Conservation (phyloP, 2,888 invertebrate species). For the Strigamia transsilvanica region DNA sequence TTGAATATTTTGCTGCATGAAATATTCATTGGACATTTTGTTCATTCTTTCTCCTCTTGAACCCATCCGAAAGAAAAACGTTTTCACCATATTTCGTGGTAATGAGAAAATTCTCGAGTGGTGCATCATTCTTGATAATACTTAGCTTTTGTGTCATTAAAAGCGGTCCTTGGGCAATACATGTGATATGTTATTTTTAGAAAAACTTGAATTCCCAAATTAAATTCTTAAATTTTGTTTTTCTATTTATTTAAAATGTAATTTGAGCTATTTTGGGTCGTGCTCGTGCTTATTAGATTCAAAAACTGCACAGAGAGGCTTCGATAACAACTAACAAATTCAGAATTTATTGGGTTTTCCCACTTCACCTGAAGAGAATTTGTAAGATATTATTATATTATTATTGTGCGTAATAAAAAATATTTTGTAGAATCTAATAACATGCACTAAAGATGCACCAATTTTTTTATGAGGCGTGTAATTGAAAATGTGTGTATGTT, state of each 20-base stretch:
- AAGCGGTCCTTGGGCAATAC: not conserved
- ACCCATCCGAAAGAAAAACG: conserved; percentile 10
- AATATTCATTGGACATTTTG: conserved; percentile 35
- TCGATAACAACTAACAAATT: not conserved
- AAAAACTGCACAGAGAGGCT: not conserved
- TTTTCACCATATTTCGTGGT: conserved; percentile 5
- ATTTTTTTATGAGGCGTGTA: too few relatives aligned
- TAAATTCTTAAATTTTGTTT: not conserved
- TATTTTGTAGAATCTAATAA: too few relatives aligned
- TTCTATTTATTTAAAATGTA: not conserved
- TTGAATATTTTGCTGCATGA: not conserved
- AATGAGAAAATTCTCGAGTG: conserved; percentile 29
- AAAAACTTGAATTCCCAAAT: not conserved
- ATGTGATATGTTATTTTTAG: not conserved
- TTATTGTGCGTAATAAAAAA: too few relatives aligned
- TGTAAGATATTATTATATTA: not conserved
- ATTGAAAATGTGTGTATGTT: too few relatives aligned
- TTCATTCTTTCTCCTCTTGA: not conserved
- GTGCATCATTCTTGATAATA: not conserved
- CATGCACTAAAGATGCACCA: too few relatives aligned
- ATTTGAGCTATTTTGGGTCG: not conserved
- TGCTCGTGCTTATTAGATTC: not conserved
- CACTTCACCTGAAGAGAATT: not conserved
- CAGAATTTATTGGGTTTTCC: not conserved
- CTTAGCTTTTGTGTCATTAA: not conserved